Evolutionary conservation across 30 jellyfish, hydroid and myxozoan species (phyloP), one percentile per base, ranked within the genome.

Genomic region (Phacellophora camtschatica): DNA sequence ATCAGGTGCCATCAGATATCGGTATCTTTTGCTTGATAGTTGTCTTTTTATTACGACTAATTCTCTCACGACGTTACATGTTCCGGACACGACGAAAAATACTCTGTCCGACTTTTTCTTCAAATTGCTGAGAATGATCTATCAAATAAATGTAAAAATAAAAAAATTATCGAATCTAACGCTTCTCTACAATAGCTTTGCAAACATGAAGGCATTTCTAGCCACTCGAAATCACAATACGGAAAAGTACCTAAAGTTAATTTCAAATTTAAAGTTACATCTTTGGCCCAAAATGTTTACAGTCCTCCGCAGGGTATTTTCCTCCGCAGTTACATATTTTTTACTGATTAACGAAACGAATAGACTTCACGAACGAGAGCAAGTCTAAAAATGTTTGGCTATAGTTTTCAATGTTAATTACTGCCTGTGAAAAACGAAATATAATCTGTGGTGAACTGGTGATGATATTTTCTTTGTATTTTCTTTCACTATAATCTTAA

Each of bases 1-100:
- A 11, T 66, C 65, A 20, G 96, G 66, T 9, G 96, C 94, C 1
- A 87, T 81, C 31, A 79, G 37, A 48, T 77, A 87, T 30, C 45
- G 69, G 55, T 63, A 59, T 13, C 49, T 79, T 35, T 69, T 79
- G 28, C 71, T 63, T 8, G 87, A 65, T 16, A 78, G 16, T 11
- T 59, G 82, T 36, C 86, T 66, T 45, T 64, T 87, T 15, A 77
- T 58, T 1, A 87, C 79, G 4, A 66, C 36, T 29, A 90, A 66
- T 36, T 83, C 82, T 41, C 95, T 81, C 39, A 82, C 90, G 25
- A 90, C 82, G 15, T 76, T 71, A 39, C 97, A 90, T 10, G 67
- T 23, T 7, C 97, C 97, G 27, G 95, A 82, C 12, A 74, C 87
- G 8, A 90, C 68, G 62, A 90, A 53, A 34, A 32, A 90, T n/a